Conservation (phyloP, 2,888 invertebrate genomes). For the Muschampia plurimacula region DNA sequence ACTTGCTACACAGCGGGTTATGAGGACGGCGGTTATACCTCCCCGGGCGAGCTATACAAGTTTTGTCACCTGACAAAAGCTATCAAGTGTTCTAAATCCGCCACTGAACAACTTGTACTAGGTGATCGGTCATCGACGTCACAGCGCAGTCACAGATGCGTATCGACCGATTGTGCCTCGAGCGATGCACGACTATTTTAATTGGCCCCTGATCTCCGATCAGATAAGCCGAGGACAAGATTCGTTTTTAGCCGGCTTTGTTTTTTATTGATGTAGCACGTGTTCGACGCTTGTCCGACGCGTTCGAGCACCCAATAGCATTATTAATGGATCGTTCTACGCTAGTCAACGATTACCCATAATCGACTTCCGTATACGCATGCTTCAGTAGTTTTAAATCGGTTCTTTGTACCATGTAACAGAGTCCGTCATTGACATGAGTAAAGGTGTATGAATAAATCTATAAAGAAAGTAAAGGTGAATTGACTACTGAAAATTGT, state of each 20-base stretch:
- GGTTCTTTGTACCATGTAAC: background rate
- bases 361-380: constrained; percentile 16
- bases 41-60: no score
- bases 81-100: background rate
- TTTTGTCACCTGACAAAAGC: no score
- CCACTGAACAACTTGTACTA: constrained; percentile 45
- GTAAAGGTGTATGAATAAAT: no score
- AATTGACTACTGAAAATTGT: background rate
- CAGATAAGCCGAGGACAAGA: constrained; percentile 73
- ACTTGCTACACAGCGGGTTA: no score
- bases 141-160: constrained; percentile 64
- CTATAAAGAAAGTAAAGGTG: background rate
- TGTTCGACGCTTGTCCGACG: constrained; percentile 65
- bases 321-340: constrained; percentile 25
- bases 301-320: constrained; percentile 35
- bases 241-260: constrained; percentile 64
- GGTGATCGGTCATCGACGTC: constrained; percentile 80
- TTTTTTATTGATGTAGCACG: constrained; percentile 63
- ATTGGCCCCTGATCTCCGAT: constrained; percentile 78
- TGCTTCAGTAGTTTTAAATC: constrained; percentile 10
- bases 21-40: no score
- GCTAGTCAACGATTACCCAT: constrained; percentile 21
- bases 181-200: constrained; percentile 84
- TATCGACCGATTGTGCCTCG: constrained; percentile 81
- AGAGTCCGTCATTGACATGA: background rate